These are phyloP conservation scores for Mechanitis messenoides DNA, from an alignment of 2,888 invertebrate species.

Conservation along the genomic window DNA sequence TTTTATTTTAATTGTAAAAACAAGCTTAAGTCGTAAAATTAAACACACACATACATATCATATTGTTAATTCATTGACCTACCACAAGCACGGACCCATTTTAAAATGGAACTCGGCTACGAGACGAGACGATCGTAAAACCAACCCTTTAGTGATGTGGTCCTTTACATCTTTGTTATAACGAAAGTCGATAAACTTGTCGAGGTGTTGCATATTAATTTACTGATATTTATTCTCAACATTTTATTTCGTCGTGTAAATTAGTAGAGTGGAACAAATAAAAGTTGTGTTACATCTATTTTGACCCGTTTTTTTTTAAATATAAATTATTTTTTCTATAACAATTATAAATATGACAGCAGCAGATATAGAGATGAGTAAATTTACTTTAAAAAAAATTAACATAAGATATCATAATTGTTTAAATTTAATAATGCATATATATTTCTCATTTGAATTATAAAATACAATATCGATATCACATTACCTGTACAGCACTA, in stretches of 20 bases:
- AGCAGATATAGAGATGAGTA: too few species aligned
- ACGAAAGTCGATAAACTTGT: constrained; percentile 13
- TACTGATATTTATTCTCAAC: background rate
- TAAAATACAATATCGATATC: constrained; percentile 30
- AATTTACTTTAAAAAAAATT: too few species aligned
- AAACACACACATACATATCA: constrained; percentile 18
- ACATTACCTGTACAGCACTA: constrained; percentile 47
- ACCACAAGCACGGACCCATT: constrained; percentile 66
- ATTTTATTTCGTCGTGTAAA: background rate
- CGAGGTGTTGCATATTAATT: background rate
- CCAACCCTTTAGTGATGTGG: constrained; percentile 50
- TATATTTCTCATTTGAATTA: background rate
- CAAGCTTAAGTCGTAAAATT: constrained; percentile 6
- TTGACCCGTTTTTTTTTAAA: too few species aligned
- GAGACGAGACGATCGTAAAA: constrained; percentile 68
- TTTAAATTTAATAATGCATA: too few species aligned
- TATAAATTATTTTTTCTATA: too few species aligned
- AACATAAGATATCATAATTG: background rate
- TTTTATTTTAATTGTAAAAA: constrained; percentile 7
- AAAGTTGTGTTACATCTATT: too few species aligned
- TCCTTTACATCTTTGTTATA: background rate
- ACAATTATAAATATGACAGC: too few species aligned
- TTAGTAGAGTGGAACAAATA: too few species aligned
- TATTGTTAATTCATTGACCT: constrained; percentile 57
- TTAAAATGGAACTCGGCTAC: constrained; percentile 66